phyloP scores from a whole-genome alignment of 1,140 invertebrate species.

The Drosophila ambigua region DNA sequence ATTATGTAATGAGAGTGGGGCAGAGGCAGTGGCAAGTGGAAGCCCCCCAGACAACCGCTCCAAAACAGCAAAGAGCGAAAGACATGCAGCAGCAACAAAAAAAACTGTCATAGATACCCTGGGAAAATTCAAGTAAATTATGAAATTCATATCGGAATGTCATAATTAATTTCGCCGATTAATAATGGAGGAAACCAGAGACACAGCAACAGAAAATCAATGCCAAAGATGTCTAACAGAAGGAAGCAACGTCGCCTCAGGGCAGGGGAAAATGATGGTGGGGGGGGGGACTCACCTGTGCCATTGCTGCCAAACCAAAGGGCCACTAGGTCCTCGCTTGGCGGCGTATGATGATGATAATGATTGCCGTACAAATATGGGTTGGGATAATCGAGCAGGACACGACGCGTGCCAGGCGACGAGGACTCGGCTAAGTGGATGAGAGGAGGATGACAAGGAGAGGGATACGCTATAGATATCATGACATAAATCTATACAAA shows the following conservation, averaged over 20 bases:
- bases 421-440: constrained; percentile 35
- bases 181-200: too few species aligned
- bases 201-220: too few species aligned
- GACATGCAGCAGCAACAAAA: constrained; percentile 11
- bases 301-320: constrained; percentile 85
- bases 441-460: constrained; percentile 9
- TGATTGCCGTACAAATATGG: constrained; percentile 84
- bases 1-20: constrained; percentile 50
- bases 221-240: too few species aligned
- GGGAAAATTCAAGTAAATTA: constrained; percentile 23
- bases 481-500: not conserved
- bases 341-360: constrained; percentile 84
- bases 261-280: too few species aligned
- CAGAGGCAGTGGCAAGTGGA: not conserved
- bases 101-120: constrained; percentile 36
- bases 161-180: too few species aligned
- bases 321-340: constrained; percentile 85
- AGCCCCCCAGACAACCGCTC: constrained; percentile 11
- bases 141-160: too few species aligned
- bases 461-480: not conserved
- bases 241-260: too few species aligned
- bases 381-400: constrained; percentile 82
- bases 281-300: constrained; percentile 79
- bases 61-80: not conserved
- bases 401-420: constrained; percentile 75